Base-by-base conservation (phyloP, 2,888 invertebrate genomes). In the Copidosoma aretas region DNA sequence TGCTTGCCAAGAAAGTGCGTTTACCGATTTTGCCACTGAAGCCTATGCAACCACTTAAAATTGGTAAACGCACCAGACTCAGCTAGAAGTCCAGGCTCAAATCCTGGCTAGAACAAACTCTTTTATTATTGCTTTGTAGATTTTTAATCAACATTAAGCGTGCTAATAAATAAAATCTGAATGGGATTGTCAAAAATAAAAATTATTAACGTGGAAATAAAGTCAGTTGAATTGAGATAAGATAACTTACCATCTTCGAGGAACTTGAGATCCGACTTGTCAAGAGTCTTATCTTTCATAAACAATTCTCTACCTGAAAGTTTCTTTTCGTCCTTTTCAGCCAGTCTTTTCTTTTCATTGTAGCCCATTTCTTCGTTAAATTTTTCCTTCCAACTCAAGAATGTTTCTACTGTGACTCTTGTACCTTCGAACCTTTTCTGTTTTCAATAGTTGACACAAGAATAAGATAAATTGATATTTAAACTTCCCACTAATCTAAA, bases 241-340 rank as follows among this genome's bases (percentile, higher is more conserved):
- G 49, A 1, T 19, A 59, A 64, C 53, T 75, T 82, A 89, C 93
- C 94, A 84, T 94, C 96, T 84, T 95, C 92, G 75, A 97, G 87
- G 87, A 96, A 98, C 84, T 95, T 93, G 69, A 99, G 90, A 87
- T 99, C 99, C 5, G 98, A 98, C 79, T 97, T 95, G 84, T 94
- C 94, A 74, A 99, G 88, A 1, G 97, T 93, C 72, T 92, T 93
- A 83, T 99, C 98, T 66, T 89, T 90, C 84, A 98, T 88, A 87
- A 99, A 99, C 64, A 98, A 86, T 84, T 99, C 97, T 81, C 90
- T 90, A 19, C 98, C 98, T 0, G 97, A 97, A 51, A 96, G 85
- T 84, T 97, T 96, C 78, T 91, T 93, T 49, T 88, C 90, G 71
- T 91, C 91, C 72, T 89, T 90, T 39, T 89, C 88, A 59, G 89